Percentiles rank a stretch among this genome's conserved stretches.
These are phyloP conservation scores for Epinephelus malabaricus DNA, from an alignment of 2,797 vertebrate genomes.

Conservation along the genomic window DNA sequence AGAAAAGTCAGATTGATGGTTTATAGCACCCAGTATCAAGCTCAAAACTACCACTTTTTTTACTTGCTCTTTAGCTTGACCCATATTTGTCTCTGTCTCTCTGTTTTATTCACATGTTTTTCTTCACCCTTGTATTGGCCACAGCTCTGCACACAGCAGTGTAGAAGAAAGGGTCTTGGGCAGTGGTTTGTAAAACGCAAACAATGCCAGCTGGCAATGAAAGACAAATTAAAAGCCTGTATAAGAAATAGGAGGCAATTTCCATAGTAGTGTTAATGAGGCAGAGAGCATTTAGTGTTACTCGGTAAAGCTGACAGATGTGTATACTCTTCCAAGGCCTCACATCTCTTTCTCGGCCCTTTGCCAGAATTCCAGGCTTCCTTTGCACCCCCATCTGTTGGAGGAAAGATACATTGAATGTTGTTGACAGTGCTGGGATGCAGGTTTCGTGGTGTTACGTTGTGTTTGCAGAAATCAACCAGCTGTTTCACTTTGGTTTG, in stretches of 20 bases:
- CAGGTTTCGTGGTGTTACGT: slow-evolving; percentile 27
- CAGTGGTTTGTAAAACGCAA: slow-evolving; percentile 51
- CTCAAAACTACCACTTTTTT: neutral
- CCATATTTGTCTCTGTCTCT: neutral
- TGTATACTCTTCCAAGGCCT: slow-evolving; percentile 49
- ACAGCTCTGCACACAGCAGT: neutral
- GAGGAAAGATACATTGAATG: slow-evolving; percentile 10
- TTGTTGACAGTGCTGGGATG: slow-evolving; percentile 40
- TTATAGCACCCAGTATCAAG: neutral
- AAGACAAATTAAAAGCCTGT: slow-evolving; percentile 67
- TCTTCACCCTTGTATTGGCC: neutral
- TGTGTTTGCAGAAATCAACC: slow-evolving; percentile 29
- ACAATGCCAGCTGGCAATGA: slow-evolving; percentile 69
- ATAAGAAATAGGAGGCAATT: slow-evolving; percentile 63
- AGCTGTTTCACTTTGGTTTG: slow-evolving; percentile 41
- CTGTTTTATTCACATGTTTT: neutral
- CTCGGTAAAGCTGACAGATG: slow-evolving; percentile 68
- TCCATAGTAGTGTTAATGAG: slow-evolving; percentile 70
- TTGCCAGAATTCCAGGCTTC: slow-evolving; percentile 43
- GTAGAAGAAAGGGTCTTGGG: slow-evolving; percentile 32
- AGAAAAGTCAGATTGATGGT: neutral
- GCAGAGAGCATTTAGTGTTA: slow-evolving; percentile 65
- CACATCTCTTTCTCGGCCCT: slow-evolving; percentile 36
- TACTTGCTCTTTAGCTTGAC: neutral
- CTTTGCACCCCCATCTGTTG: slow-evolving; percentile 49